phyloP scores from a whole-genome alignment of 1,140 invertebrate species.

The Ostrea denselamellosa region DNA sequence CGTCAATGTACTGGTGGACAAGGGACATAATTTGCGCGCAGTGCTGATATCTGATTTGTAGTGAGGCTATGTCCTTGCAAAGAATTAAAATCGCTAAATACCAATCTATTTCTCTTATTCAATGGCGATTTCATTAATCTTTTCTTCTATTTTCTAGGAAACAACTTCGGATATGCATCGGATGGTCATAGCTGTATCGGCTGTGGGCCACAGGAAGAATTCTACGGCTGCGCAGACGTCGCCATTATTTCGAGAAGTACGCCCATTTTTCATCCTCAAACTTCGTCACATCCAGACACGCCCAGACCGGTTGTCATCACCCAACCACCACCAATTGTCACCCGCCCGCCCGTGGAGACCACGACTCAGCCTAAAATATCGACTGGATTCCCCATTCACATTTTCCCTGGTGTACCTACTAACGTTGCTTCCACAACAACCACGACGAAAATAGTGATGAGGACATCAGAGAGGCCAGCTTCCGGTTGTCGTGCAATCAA shows the following conservation, averaged over 20 bases:
- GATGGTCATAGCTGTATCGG: constrained; percentile 69
- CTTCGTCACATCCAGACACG: not conserved
- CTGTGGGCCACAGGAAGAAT: constrained; percentile 82
- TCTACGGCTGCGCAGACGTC: constrained; percentile 85
- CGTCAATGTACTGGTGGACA: no score
- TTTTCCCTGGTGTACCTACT: not conserved
- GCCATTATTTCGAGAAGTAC: constrained; percentile 75
- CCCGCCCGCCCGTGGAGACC: not conserved
- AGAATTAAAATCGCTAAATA: no score
- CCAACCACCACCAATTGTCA: not conserved
- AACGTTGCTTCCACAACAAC: not conserved
- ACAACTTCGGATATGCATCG: constrained; percentile 63
- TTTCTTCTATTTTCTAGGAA: constrained; percentile 55
- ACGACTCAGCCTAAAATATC: not conserved
- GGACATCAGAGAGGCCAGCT: not conserved
- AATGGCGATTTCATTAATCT: no score
- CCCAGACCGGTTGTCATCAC: not conserved
- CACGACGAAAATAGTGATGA: not conserved
- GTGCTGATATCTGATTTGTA: no score
- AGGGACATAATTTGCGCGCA: no score
- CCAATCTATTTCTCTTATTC: no score
- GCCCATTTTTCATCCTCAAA: not conserved
- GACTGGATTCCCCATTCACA: not conserved
- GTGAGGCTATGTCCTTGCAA: no score
- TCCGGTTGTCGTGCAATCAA: not conserved